Percentiles rank a stretch among this genome's conserved stretches.
phyloP scores from a whole-genome alignment of 2,888 invertebrate genomes.

The Scelioninae gen. 2 region DNA sequence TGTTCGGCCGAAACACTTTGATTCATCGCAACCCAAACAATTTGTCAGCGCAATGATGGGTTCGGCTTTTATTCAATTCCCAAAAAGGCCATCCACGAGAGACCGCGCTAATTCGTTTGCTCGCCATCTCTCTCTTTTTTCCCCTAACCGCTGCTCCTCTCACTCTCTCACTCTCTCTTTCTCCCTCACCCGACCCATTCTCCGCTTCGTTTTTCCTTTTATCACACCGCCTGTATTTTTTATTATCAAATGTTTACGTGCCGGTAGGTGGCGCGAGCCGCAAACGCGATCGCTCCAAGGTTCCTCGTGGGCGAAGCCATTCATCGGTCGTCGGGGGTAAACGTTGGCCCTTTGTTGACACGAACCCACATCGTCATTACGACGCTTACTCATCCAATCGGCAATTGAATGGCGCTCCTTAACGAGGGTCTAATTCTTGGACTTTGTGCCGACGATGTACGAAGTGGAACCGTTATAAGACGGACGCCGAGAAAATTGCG shows the following conservation, averaged over 20 bases:
- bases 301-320: no score
- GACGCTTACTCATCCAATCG: slow-evolving; percentile 47
- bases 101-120: slow-evolving; percentile 17
- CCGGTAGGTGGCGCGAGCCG: no score
- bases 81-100: slow-evolving; percentile 45
- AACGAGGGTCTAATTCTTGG: slow-evolving; percentile 62
- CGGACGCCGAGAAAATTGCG: slow-evolving; percentile 20
- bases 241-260: no score
- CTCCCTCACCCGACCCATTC: background rate
- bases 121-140: slow-evolving; percentile 5
- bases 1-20: slow-evolving; percentile 28
- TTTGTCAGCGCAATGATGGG: slow-evolving; percentile 35
- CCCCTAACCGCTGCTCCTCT: no score
- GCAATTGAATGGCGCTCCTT: slow-evolving; percentile 57
- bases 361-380: slow-evolving; percentile 62
- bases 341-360: no score
- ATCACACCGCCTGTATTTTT: no score
- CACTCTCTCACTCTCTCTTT: background rate
- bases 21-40: slow-evolving; percentile 47
- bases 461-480: slow-evolving; percentile 51
- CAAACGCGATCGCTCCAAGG: no score
- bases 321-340: no score
- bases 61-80: slow-evolving; percentile 32
- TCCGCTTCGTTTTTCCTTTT: no score
- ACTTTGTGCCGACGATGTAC: slow-evolving; percentile 40